These are phyloP conservation scores for Drosophila bocki DNA, from an alignment of 1,140 invertebrate species.

Conservation along the genomic window DNA sequence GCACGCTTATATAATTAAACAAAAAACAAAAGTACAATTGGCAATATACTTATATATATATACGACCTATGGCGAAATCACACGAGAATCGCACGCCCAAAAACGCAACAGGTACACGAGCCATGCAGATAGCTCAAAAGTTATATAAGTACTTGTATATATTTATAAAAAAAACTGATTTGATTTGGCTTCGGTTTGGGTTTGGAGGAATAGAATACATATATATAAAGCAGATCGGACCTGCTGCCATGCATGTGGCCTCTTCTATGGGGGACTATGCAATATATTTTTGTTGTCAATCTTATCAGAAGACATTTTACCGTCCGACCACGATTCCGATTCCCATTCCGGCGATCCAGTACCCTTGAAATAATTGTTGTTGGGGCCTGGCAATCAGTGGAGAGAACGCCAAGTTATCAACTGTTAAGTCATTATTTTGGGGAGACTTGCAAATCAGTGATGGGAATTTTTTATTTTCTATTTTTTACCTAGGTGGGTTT, in stretches of 20 bases:
- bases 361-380: slow-evolving; percentile 66
- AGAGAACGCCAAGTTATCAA: slow-evolving; percentile 61
- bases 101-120: slow-evolving; percentile 69
- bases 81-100: slow-evolving; percentile 62
- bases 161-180: slow-evolving; percentile 26
- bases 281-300: slow-evolving; percentile 77
- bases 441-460: slow-evolving; percentile 36
- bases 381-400: slow-evolving; percentile 30
- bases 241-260: slow-evolving; percentile 35
- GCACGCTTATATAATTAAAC: slow-evolving; percentile 72
- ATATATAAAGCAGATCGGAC: slow-evolving; percentile 30
- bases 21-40: slow-evolving; percentile 54
- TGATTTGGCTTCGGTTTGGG: slow-evolving; percentile 18
- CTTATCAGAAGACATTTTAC: slow-evolving; percentile 69
- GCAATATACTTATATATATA: slow-evolving; percentile 31
- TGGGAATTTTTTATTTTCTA: slow-evolving; percentile 21
- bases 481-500: background rate
- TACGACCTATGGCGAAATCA: slow-evolving; percentile 65
- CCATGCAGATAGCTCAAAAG: slow-evolving; percentile 66
- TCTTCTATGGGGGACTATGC: slow-evolving; percentile 46
- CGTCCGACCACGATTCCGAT: slow-evolving; percentile 38
- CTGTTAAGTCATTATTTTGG: slow-evolving; percentile 54
- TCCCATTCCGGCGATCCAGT: slow-evolving; percentile 24
- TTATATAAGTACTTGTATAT: slow-evolving; percentile 17
- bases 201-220: slow-evolving; percentile 1